Evolutionary conservation across 2,113 vertebrate genomes (phyloP), one percentile per base, ranked within the genome.

Genomic region (Macaca mulatta): DNA sequence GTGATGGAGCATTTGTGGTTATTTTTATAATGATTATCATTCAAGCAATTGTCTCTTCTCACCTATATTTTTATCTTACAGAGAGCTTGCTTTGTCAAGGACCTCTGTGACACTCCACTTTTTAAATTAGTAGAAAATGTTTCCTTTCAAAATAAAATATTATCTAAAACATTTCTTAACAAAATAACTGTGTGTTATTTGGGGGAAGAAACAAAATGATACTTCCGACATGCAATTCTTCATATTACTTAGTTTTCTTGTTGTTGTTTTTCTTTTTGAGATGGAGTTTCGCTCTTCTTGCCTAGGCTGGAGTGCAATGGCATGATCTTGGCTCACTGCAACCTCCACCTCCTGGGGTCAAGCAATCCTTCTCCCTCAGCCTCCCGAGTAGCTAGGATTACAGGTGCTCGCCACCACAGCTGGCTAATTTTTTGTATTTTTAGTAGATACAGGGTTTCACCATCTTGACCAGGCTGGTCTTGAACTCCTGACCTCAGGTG

Each of bases 361-460:
- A 64, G 61, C 27, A 64, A 30, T 30, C 61, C 61, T 64, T 30
- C 12, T 64, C 27, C 61, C 27, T 64, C 12, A 64, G 61, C 27
- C 61, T 30, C 27, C 27, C 2, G 0, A 64, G 61, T 64, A 64
- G 61, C 61, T 64, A 27, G 27, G 61, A 30, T 64, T 64, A 64
- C 27, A 30, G 61, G 27, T 0, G 27, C 30, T 27, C 12, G 2
- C 61, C 27, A 64, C 12, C 27, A 30, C 0, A 0, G 12, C 27
- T 13, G 12, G 61, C 12, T 64, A 30, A 30, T 64, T 64, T 64
- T 14, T 64, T 64, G 27, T 64, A 64, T 30, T 64, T 64, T 64
- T 64, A 30, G 30, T 30, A 64, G 27, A 30, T 12, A 64, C 27
- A 30, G 27, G 5, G 61, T 30, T 30, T 64, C 61, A 64, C 61